Evolutionary conservation across 1,140 invertebrate genomes (phyloP).

Genomic region (Meloidogyne hapla): DNA sequence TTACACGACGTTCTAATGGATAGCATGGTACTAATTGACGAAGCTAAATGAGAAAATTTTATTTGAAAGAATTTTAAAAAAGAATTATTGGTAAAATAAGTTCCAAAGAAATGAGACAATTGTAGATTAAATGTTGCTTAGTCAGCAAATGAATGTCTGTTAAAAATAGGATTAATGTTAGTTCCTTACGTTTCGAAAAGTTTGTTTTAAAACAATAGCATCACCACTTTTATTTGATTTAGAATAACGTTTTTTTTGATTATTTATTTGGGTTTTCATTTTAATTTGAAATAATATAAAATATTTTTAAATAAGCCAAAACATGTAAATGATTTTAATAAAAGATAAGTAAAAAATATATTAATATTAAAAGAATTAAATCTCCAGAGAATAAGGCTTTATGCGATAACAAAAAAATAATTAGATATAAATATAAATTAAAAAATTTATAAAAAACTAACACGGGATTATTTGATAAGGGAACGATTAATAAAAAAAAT

Average conservation of each 20-base stretch:
- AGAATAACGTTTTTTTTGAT: neutral
- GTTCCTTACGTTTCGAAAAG: neutral
- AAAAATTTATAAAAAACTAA: too few relatives aligned
- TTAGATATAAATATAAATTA: too few relatives aligned
- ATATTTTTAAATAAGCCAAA: too few relatives aligned
- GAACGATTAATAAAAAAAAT: too few relatives aligned
- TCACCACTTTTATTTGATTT: neutral
- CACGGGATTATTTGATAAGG: too few relatives aligned
- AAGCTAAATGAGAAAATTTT: too few relatives aligned
- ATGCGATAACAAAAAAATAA: neutral
- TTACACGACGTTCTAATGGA: constrained; percentile 14
- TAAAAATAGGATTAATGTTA: too few relatives aligned
- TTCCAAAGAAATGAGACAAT: too few relatives aligned
- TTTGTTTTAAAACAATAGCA: neutral
- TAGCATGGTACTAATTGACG: neutral
- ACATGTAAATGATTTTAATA: neutral
- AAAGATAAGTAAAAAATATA: neutral
- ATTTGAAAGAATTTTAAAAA: too few relatives aligned
- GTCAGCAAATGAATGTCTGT: too few relatives aligned
- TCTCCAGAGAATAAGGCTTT: neutral
- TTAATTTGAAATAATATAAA: neutral
- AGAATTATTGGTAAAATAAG: too few relatives aligned
- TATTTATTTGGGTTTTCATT: neutral
- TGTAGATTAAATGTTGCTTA: too few relatives aligned
- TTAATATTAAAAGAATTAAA: neutral